These are phyloP conservation scores for Eilema griseolum DNA, from an alignment of 2,888 invertebrate genomes.

Conservation along the genomic window DNA sequence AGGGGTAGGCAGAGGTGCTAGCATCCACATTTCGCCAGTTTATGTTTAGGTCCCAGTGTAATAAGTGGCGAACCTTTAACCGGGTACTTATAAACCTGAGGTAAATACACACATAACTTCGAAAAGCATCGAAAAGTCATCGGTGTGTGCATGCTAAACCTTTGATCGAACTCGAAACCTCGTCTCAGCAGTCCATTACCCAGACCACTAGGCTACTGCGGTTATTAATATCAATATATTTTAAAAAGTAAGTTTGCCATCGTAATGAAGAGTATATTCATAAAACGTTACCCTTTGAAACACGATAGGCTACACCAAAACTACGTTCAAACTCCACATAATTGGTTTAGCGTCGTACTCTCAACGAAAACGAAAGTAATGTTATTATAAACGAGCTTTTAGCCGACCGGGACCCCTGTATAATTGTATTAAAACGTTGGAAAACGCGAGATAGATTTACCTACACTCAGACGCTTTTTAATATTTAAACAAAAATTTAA, in stretches of 20 bases:
- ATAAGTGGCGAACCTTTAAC: too few relatives aligned
- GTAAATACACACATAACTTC: too few relatives aligned
- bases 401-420: conserved; percentile 60
- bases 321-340: conserved; percentile 65
- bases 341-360: conserved; percentile 66
- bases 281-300: conserved; percentile 58
- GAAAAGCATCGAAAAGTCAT: too few relatives aligned
- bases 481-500: conserved; percentile 54
- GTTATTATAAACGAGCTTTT: conserved; percentile 73
- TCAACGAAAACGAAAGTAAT: conserved; percentile 71
- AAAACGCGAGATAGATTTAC: conserved; percentile 57
- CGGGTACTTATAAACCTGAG: too few relatives aligned
- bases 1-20: too few relatives aligned
- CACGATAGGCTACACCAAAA: conserved; percentile 60
- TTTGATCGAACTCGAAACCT: too few relatives aligned
- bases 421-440: conserved; percentile 69
- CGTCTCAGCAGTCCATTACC: too few relatives aligned
- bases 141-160: too few relatives aligned
- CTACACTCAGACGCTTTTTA: conserved; percentile 52
- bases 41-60: too few relatives aligned
- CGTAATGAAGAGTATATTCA: conserved; percentile 31
- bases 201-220: too few relatives aligned
- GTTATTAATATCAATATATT: too few relatives aligned
- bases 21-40: too few relatives aligned
- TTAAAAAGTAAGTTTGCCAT: conserved; percentile 1